Percentiles rank a stretch among this genome's conserved stretches.
Evolutionary conservation across 2,113 vertebrate species (phyloP).

Genomic region (Phoxinus phoxinus): DNA sequence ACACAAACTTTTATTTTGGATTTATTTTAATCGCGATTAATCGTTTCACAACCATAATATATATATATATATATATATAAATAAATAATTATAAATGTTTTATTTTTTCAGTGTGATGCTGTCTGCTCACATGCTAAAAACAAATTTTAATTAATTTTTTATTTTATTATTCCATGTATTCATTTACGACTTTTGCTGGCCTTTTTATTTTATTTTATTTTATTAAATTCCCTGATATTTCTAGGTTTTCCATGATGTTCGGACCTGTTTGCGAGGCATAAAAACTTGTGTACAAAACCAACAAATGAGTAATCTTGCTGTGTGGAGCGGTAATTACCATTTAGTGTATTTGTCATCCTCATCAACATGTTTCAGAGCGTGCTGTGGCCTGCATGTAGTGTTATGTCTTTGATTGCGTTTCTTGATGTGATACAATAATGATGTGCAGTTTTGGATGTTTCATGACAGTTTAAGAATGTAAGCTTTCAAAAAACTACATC

Average conservation of each 20-base stretch:
- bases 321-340: neutral
- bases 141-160: too few species aligned
- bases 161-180: neutral
- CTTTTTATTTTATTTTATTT: too few species aligned
- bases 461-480: slow-evolving; percentile 24
- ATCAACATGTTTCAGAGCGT: slow-evolving; percentile 41
- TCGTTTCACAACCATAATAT: too few species aligned
- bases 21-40: too few species aligned
- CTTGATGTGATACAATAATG: slow-evolving; percentile 25
- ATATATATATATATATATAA: too few species aligned
- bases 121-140: neutral
- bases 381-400: slow-evolving; percentile 32
- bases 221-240: too few species aligned
- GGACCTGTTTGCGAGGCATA: neutral
- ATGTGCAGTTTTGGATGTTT: slow-evolving; percentile 34
- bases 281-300: neutral
- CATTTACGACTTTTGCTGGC: neutral
- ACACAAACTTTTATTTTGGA: too few species aligned
- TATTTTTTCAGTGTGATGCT: neutral
- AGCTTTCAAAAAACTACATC: neutral
- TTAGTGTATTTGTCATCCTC: slow-evolving; percentile 39
- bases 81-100: too few species aligned
- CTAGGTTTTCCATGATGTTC: neutral
- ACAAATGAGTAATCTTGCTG: neutral
- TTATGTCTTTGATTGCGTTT: slow-evolving; percentile 27